Evolutionary conservation across 2,113 vertebrate species (phyloP), one percentile per base, ranked within the genome.

Genomic region (Scatophagus argus): DNA sequence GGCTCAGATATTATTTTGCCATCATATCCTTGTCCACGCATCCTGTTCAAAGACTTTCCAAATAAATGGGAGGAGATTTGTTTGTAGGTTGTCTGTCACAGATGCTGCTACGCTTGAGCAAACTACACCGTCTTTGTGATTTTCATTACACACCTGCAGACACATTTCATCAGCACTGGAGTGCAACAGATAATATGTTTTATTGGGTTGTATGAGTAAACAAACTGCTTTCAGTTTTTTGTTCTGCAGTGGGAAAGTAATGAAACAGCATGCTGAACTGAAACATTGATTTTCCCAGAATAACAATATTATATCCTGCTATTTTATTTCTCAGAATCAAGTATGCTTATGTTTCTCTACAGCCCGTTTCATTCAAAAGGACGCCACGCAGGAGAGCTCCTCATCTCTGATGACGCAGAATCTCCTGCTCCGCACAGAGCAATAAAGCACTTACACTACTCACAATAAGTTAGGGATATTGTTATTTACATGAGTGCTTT

Each of bases 211-310:
- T 19, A 5, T 31, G 8, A n/a, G n/a, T n/a, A n/a, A n/a, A 5
- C 6, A 23, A 55, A 43, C 2, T 43, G 4, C 25, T 47, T 32
- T 2, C 2, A 34, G 41, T 7, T 31, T 56, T 41, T 46, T n/a
- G n/a, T n/a, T 29, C 8, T 1, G 8, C 32, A 49, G 12, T 38
- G 39, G 12, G n/a, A 36, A 47, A 64, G 19, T 8, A 60, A 54
- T 16, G 14, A 12, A 58, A 52, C 11, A 29, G 17, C 51, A 23
- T 4, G 9, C 29, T n/a, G 32, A 29, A 12, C 16, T 32, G 19
- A 51, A 51, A 39, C 8, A 62, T 23, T 25, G 19, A 58, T 63
- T 77, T 85, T 41, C 67, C 34, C 34, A 14, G 34, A 64, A 56
- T 2, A 3, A 19, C 4, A 21, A 3, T 1, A 12, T 27, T 14